Evolutionary conservation across 1,140 invertebrate genomes (phyloP).

Genomic region (Thaumetopoea pityocampa): DNA sequence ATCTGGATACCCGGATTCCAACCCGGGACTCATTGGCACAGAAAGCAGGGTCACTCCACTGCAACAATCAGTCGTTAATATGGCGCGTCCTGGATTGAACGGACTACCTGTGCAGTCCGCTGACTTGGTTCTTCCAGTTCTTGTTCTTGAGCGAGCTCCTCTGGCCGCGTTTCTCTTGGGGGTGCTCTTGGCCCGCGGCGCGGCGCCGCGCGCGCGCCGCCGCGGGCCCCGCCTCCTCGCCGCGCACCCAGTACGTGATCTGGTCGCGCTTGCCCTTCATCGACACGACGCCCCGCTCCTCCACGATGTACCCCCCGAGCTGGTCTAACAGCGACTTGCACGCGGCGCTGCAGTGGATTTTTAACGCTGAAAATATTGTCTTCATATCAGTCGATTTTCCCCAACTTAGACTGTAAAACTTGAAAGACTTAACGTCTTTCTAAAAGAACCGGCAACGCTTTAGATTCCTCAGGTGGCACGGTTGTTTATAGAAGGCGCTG

Average conservation of each 20-base stretch:
- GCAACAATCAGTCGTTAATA: too few species aligned
- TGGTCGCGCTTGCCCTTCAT: constrained; percentile 94
- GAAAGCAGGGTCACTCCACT: too few species aligned
- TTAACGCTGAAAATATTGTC: constrained; percentile 78
- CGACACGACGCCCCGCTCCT: constrained; percentile 86
- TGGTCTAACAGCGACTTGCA: constrained; percentile 91
- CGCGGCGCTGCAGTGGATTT: constrained; percentile 92
- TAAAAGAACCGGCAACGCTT: too few species aligned
- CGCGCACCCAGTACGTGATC: constrained; percentile 90
- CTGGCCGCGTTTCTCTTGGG: constrained; percentile 58
- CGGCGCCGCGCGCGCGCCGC: constrained; percentile 75
- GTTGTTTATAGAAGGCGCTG: too few species aligned
- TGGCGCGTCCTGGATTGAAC: too few species aligned
- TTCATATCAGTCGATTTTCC: too few species aligned
- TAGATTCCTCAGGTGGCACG: too few species aligned
- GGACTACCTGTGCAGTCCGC: constrained; percentile 61
- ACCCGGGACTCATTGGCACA: too few species aligned
- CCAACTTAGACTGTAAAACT: too few species aligned
- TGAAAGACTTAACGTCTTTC: too few species aligned
- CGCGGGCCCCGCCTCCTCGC: constrained; percentile 80
- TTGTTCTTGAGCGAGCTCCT: constrained; percentile 81
- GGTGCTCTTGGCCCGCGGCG: constrained; percentile 28
- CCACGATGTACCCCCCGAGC: constrained; percentile 88
- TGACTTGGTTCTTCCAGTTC: constrained; percentile 58
- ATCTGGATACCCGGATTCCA: too few species aligned